Base-by-base conservation (phyloP, 1,140 invertebrate species). In the Panagrolaimus sp. region DNA sequence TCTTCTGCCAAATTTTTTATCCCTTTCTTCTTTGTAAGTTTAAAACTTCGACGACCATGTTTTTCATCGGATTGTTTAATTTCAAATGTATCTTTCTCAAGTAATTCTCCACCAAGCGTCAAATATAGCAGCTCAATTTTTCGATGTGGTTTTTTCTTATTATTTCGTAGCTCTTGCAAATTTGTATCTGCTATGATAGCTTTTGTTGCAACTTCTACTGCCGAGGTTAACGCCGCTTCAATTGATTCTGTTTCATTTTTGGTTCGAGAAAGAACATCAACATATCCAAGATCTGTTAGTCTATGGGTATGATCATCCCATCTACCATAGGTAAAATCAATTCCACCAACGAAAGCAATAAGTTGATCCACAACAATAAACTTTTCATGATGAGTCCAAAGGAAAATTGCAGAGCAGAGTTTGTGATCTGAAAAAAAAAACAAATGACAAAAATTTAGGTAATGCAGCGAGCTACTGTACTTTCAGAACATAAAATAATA, bases 371-470 rank as follows among this genome's bases (percentile, higher is more conserved):
- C 88, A 16, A 93, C 89, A 0, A 98, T 91, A 14, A 96, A 88
- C 85, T 98, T 98, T 84, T 98, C 95, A 84, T 98, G 95, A 86
- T 98, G 94, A 4, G 94, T 93, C 94, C 94, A 98, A 38, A 97
- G 86, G 75, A 93, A 88, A 0, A 95, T 88, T 20, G 91, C 90
- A 72, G 89, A 89, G 5, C 74, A 73, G 11, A 77, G 66, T 62
- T 92, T 90, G 84, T 97, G 93, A 87, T 98, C 93, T 11, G 31
- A 38, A 38, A 38, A 38, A 7, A 76, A 64, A 65, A 92, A 90
- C 83, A 96, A 93, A 87, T 98, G 93, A 11, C 94, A 94, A 86
- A 98, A 93, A 11, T 95, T 87, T 70, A 98, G 86, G 38, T 93
- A 90, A 90, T 91, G 69, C 4, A 79, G 66, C n/a, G n/a, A n/a